These are phyloP conservation scores for Pollenia amentaria DNA, from an alignment of 2,888 invertebrate genomes.

Conservation along the genomic window DNA sequence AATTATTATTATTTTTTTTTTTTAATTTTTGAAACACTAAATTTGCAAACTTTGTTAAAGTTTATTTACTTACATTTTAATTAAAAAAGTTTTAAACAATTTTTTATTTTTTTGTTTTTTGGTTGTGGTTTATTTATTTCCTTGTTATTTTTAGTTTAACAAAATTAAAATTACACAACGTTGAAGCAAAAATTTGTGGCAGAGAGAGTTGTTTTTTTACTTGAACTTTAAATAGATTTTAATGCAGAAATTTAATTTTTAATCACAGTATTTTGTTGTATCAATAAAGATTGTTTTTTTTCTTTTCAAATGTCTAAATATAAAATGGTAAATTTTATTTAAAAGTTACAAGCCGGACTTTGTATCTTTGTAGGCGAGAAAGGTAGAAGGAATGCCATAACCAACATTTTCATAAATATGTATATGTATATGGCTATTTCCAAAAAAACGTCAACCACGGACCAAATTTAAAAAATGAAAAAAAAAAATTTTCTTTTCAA, in stretches of 20 bases:
- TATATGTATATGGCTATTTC: too few relatives aligned
- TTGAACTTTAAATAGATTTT: constrained; percentile 20
- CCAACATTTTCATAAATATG: too few relatives aligned
- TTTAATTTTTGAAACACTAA: neutral
- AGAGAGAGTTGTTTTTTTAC: neutral
- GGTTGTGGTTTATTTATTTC: constrained; percentile 42
- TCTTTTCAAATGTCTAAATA: too few relatives aligned
- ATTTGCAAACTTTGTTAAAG: constrained; percentile 32
- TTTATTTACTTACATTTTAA: constrained; percentile 58
- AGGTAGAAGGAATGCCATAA: too few relatives aligned
- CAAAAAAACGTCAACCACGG: too few relatives aligned
- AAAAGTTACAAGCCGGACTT: too few relatives aligned
- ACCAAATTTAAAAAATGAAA: too few relatives aligned
- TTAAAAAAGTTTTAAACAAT: constrained; percentile 58
- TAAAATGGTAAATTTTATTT: too few relatives aligned
- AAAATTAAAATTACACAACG: constrained; percentile 39
- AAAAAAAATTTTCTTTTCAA: too few relatives aligned
- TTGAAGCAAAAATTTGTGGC: neutral
- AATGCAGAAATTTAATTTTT: neutral
- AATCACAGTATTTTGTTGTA: neutral
- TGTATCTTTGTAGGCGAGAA: too few relatives aligned
- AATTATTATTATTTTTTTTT: constrained; percentile 45
- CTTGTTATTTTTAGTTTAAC: constrained; percentile 16
- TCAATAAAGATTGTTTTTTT: neutral
- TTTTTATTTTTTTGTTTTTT: constrained; percentile 30